Percentiles rank a stretch among this genome's conserved stretches.
phyloP scores from a whole-genome alignment of 2,113 vertebrate species.

The Talpa occidentalis region DNA sequence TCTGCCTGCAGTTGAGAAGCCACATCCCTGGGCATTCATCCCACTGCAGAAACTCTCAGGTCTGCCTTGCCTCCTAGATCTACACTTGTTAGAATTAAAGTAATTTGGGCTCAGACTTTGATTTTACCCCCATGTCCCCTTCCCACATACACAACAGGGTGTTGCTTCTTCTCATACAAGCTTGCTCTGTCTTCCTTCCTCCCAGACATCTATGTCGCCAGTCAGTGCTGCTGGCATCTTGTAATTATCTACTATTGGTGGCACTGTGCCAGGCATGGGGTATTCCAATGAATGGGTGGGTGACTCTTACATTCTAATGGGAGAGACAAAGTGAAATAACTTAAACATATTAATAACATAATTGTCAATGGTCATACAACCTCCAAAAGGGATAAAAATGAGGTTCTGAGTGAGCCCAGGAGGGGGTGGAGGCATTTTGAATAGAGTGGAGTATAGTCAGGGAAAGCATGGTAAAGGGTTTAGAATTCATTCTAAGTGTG shows the following conservation, averaged over 20 bases:
- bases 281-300: not conserved
- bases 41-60: fast-evolving
- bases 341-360: not conserved
- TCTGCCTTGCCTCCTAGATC: not conserved
- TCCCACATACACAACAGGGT: not conserved
- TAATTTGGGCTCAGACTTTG: not conserved
- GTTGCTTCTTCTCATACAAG: not conserved
- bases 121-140: not conserved
- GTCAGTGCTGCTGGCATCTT: not conserved
- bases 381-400: not conserved
- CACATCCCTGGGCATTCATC: not conserved
- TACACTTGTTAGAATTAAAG: not conserved
- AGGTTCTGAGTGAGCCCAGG: not conserved
- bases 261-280: not conserved
- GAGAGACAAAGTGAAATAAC: not conserved
- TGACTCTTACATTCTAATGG: not conserved
- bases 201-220: not conserved
- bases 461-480: not conserved
- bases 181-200: not conserved
- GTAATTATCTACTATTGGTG: not conserved
- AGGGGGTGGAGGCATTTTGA: not conserved
- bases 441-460: not conserved
- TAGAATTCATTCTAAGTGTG: not conserved
- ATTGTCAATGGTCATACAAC: not conserved
- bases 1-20: not conserved